phyloP scores from a whole-genome alignment of 1,140 invertebrate genomes.

The Drosophila seguyi region DNA sequence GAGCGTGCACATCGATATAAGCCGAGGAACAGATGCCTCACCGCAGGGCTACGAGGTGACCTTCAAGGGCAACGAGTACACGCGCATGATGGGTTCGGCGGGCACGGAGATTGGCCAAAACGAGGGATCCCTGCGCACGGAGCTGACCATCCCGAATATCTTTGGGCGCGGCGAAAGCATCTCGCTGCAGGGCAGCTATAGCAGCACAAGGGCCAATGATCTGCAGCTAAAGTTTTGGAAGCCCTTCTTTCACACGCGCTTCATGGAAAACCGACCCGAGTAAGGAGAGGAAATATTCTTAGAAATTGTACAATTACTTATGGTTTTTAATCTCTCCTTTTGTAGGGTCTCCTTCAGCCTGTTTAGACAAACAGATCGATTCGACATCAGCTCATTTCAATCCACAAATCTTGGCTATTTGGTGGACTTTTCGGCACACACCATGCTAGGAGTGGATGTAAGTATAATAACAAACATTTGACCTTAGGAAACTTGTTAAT shows the following conservation, averaged over 20 bases:
- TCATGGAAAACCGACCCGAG: conserved; percentile 82
- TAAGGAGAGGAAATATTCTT: conserved; percentile 26
- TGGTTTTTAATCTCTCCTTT: background rate
- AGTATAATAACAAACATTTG: background rate
- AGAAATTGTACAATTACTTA: background rate
- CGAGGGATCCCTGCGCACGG: conserved; percentile 78
- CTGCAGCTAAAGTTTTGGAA: conserved; percentile 82
- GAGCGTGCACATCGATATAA: conserved; percentile 77
- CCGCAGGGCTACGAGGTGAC: conserved; percentile 84
- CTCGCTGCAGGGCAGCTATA: conserved; percentile 81
- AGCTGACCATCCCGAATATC: conserved; percentile 79
- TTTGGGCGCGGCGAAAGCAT: conserved; percentile 81
- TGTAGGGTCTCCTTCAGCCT: conserved; percentile 77
- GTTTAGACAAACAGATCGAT: conserved; percentile 76
- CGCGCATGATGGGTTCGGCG: conserved; percentile 77
- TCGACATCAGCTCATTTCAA: conserved; percentile 75
- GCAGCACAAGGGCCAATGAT: conserved; percentile 76
- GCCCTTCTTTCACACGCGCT: conserved; percentile 81
- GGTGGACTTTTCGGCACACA: conserved; percentile 71
- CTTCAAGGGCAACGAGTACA: conserved; percentile 74
- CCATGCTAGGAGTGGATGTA: conserved; percentile 74
- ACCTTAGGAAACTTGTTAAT: background rate
- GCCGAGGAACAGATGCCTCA: conserved; percentile 66
- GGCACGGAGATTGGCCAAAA: conserved; percentile 84
- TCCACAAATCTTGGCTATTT: conserved; percentile 72